Base-by-base conservation (phyloP, 2,888 invertebrate species). In the Campoplex capitator region DNA sequence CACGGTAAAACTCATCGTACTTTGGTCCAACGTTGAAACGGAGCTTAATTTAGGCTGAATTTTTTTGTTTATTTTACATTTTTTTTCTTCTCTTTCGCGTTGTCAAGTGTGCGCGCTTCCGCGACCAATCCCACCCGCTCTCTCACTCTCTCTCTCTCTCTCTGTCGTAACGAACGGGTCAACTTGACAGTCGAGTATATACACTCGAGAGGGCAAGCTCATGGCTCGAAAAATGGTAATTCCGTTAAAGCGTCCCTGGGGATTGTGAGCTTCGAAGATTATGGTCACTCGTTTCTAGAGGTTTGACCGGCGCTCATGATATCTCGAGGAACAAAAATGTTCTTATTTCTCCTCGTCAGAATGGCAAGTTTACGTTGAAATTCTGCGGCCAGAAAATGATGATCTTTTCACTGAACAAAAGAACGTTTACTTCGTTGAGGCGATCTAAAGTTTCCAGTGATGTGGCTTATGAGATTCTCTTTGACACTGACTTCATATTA, bases 41-140 rank as follows among this genome's bases (percentile, higher is more conserved):
- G 38, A 28, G 51, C 42, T 77, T 84, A 80, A 86, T 86, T 81
- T 70, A 86, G 86, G 84, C 77, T 83, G 86, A 84, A 70, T 79
- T 86, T 71, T 75, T 38, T 38, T 38, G 6, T 38, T 51, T 16
- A 16, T 58, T 58, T 62, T 62, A 3, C 1, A 6, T 38, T 38
- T 62, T 16, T 62, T 11, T 32, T 16, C 32, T 62, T 54, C 65
- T 48, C 35, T 78, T 18, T 76, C 71, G 18, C 9, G 58, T 32
- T 62, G 62, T 32, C 62, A 38, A 76, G 35, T 38, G 45, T 28
- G 48, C 4, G 32, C 67, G 80, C 83, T 86, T 86, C 83, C 86
- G 86, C 86, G 68, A 86, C 83, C 75, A 80, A 79, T 83, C 83
- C 67, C 76, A 86, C 76, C 71, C 75, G 79, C 76, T 76, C 6